A percentile compares a stretch with the other conserved stretches of the same genome.
phyloP scores from a whole-genome alignment of 2,113 vertebrate genomes.

The Sclerurus mexicanus region DNA sequence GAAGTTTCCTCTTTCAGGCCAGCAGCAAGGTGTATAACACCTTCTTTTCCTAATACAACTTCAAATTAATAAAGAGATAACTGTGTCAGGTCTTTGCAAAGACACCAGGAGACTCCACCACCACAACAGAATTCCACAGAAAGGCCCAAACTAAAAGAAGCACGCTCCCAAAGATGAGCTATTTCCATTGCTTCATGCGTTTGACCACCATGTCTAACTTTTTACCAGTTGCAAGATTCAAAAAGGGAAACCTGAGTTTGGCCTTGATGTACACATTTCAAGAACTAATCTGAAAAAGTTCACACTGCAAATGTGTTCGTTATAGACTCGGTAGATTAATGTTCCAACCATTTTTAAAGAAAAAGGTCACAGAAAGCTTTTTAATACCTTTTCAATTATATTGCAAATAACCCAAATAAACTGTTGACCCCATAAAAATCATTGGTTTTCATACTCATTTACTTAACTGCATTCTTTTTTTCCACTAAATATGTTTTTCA shows the following conservation, averaged over 20 bases:
- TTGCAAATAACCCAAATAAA: constrained; percentile 44
- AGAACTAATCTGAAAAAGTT: constrained; percentile 3
- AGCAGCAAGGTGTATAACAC: background rate
- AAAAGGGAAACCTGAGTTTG: background rate
- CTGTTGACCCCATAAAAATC: constrained; percentile 41
- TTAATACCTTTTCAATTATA: constrained; percentile 35
- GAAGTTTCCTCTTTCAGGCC: background rate
- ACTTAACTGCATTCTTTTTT: constrained; percentile 31
- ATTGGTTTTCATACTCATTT: constrained; percentile 6
- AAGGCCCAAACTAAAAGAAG: background rate
- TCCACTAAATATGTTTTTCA: constrained; percentile 40
- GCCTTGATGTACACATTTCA: background rate
- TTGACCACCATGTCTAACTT: background rate
- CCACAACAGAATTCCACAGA: background rate
- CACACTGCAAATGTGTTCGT: background rate
- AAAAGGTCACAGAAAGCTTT: constrained; percentile 17
- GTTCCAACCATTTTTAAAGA: background rate
- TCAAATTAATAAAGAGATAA: background rate
- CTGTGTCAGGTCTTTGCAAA: background rate
- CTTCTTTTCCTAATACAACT: background rate
- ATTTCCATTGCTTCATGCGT: background rate
- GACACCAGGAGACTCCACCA: background rate
- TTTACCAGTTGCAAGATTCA: background rate
- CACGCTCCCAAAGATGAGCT: background rate
- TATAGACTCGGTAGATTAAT: constrained; percentile 24